Percentiles rank a stretch among this genome's conserved stretches.
phyloP scores from a whole-genome alignment of 2,113 vertebrate genomes.

The Polyodon spathula region DNA sequence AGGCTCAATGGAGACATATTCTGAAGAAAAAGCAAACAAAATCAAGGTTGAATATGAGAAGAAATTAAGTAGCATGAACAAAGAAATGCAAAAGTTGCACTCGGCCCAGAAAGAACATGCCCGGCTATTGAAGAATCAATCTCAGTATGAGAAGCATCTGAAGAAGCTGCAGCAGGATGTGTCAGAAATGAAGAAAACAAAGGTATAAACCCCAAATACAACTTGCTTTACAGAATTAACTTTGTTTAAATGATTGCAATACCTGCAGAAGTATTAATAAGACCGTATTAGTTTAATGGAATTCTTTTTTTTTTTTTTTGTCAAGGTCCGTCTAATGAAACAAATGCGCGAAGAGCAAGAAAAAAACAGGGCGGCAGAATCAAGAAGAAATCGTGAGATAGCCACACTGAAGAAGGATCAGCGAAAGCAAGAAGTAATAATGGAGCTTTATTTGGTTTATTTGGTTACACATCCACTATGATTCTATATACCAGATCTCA shows the following conservation, averaged over 20 bases:
- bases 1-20: conserved; percentile 86
- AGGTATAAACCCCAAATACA: conserved; percentile 52
- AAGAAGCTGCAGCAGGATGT: conserved; percentile 91
- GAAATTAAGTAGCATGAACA: conserved; percentile 93
- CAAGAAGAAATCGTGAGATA: conserved; percentile 84
- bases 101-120: conserved; percentile 90
- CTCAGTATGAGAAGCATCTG: conserved; percentile 93
- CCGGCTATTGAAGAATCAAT: conserved; percentile 86
- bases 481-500: no score
- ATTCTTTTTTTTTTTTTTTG: no score
- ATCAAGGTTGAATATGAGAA: conserved; percentile 86
- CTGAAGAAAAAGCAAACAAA: conserved; percentile 93
- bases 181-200: conserved; percentile 95
- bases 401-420: conserved; percentile 94
- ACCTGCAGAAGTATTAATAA: neutral
- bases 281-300: neutral
- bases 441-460: neutral
- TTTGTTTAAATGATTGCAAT: no score
- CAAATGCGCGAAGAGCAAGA: conserved; percentile 99
- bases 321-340: conserved; percentile 87
- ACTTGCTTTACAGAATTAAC: neutral
- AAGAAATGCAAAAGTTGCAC: conserved; percentile 88
- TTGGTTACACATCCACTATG: neutral
- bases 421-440: conserved; percentile 75
- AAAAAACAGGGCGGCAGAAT: conserved; percentile 73